Evolutionary conservation across 2,113 vertebrate species (phyloP), one percentile per base, ranked within the genome.

Genomic region (Sclerurus mexicanus): DNA sequence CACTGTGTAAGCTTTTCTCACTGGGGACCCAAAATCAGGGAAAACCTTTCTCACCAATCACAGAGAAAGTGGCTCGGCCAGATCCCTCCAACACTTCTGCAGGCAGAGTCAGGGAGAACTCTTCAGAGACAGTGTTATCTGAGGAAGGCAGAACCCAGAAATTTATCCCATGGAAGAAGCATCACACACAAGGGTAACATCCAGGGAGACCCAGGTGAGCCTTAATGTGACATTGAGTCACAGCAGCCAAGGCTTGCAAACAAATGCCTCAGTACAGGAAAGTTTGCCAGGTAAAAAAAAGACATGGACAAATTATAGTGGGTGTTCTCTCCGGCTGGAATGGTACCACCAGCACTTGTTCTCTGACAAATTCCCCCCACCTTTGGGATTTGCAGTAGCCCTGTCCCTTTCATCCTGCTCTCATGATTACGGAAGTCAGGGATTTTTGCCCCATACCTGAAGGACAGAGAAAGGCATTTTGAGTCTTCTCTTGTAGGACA

Each of bases 401-500:
- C 53, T 72, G 9, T 37, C 22, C 37, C 33, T 82, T 90, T 30
- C 27, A 64, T 60, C 21, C 14, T 69, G 9, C 10, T 68, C 19
- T 80, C 24, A 56, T 18, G 55, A 56, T 44, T 59, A 7, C 19
- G 64, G 12, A n/a, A 74, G 25, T 67, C 37, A 77, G 33, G 35
- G 53, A 52, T 27, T 72, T 62, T 85, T 85, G 13, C 83, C 58
- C 16, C 90, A 27, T 95, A 98, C 98, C 97, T 97, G 90, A 82
- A 50, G 96, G 91, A 85, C 97, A 98, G 53, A 98, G 86, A 84
- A 98, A 82, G 44, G 91, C 86, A 1, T 97, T 98, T 85, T 97
- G 93, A 9, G 96, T 95, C 87, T 97, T 96, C 92, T 98, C 97
- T 80, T 97, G 78, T 3, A 77, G 87, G 73, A 97, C 66, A 22